Percentiles rank a stretch among this genome's conserved stretches.
Evolutionary conservation across 2,113 vertebrate species (phyloP).

Genomic region (Rana temporaria): DNA sequence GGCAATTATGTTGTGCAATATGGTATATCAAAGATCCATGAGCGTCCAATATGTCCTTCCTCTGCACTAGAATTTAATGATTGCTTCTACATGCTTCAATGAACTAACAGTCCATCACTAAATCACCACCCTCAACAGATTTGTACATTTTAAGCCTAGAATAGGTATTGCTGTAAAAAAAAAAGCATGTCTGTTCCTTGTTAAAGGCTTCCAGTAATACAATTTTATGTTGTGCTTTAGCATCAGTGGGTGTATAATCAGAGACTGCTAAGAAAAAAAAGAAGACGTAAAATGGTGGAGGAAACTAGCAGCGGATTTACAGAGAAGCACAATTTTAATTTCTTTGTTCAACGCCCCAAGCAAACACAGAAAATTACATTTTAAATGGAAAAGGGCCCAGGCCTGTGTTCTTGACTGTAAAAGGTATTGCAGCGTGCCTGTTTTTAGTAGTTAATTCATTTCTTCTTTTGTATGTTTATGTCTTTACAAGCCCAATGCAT

Average conservation of each 20-base stretch:
- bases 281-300: neutral
- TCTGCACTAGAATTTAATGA: too few species aligned
- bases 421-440: neutral
- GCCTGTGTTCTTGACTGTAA: neutral
- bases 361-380: constrained; percentile 10
- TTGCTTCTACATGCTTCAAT: neutral
- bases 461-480: neutral
- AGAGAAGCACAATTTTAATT: neutral
- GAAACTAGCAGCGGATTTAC: constrained; percentile 1
- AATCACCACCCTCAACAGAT: neutral
- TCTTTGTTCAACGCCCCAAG: constrained; percentile 7
- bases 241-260: constrained; percentile 41
- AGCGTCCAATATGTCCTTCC: too few species aligned
- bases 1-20: too few species aligned
- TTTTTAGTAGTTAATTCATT: constrained; percentile 9
- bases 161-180: neutral
- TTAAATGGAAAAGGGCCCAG: constrained; percentile 4
- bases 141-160: neutral
- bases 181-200: neutral
- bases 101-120: neutral
- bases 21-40: too few species aligned
- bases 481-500: neutral
- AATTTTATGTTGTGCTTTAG: neutral
- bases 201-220: constrained; percentile 15
- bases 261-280: constrained; percentile 25